These are phyloP conservation scores for Peromyscus attwateri DNA, from an alignment of 2,797 vertebrate genomes.

Conservation along the genomic window DNA sequence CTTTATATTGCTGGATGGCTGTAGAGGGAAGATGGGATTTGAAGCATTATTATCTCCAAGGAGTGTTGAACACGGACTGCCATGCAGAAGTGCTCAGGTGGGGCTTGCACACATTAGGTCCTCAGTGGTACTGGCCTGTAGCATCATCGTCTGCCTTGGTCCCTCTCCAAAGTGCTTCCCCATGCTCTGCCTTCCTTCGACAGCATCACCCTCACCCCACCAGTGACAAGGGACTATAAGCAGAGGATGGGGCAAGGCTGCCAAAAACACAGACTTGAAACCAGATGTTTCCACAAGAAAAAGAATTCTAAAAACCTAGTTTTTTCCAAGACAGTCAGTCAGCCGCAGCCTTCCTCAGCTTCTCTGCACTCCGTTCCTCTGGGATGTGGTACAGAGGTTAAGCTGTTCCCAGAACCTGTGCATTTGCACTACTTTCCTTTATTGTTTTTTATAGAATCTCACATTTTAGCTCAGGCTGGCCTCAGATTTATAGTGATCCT, in stretches of 20 bases:
- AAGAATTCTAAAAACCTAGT: neutral
- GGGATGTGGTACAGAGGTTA: neutral
- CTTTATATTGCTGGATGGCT: neutral
- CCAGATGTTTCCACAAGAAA: neutral
- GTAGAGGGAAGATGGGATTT: neutral
- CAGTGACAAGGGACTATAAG: neutral
- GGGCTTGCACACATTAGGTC: neutral
- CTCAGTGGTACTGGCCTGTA: neutral
- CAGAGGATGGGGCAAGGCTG: neutral
- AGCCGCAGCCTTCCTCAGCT: neutral
- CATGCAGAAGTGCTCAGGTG: neutral
- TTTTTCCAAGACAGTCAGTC: neutral
- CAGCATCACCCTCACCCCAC: fast-evolving
- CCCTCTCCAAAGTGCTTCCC: neutral
- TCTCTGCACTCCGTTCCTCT: neutral
- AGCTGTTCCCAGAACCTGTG: neutral
- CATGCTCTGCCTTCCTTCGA: neutral
- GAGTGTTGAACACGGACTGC: neutral
- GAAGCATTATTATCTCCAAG: neutral
- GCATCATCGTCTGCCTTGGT: fast-evolving
- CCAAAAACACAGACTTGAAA: conserved; percentile 35
- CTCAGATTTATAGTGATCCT: neutral
- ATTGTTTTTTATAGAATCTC: neutral
- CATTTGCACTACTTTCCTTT: neutral
- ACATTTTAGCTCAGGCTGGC: neutral